A percentile compares a stretch with the other conserved stretches of the same genome.
These are phyloP conservation scores for Phasianus colchicus DNA, from an alignment of 2,113 vertebrate genomes.

Conservation along the genomic window DNA sequence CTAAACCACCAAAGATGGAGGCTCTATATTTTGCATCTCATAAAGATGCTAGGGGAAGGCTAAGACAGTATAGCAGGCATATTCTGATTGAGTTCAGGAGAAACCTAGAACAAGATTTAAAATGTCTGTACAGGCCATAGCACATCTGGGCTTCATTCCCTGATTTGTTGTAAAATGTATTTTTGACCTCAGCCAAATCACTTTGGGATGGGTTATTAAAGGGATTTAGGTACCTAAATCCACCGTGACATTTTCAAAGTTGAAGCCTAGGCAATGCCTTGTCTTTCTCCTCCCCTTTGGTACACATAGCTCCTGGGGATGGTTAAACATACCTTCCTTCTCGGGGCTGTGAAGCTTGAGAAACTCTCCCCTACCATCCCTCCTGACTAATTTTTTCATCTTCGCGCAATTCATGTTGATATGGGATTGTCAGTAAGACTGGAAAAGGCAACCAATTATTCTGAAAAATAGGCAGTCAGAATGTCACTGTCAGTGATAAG, in stretches of 20 bases:
- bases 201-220: slow-evolving; percentile 62
- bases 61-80: accelerated
- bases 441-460: background rate
- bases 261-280: slow-evolving; percentile 35
- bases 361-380: background rate
- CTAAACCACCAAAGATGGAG: background rate
- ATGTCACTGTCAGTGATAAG: accelerated
- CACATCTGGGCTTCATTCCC: slow-evolving; percentile 68
- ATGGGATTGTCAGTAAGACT: background rate
- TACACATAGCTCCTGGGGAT: background rate
- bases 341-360: background rate
- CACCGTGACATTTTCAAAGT: slow-evolving; percentile 71
- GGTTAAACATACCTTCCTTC: slow-evolving; percentile 14
- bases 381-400: background rate
- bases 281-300: background rate
- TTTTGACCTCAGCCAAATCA: slow-evolving; percentile 62
- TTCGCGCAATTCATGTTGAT: accelerated
- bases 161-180: slow-evolving; percentile 45
- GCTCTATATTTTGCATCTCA: background rate
- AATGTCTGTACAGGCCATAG: background rate
- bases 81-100: background rate
- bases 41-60: background rate
- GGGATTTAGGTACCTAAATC: slow-evolving; percentile 70
- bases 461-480: background rate
- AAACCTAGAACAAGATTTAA: background rate